phyloP scores from a whole-genome alignment of 2,888 invertebrate genomes.

The Spatulosminthurus flaviceps region DNA sequence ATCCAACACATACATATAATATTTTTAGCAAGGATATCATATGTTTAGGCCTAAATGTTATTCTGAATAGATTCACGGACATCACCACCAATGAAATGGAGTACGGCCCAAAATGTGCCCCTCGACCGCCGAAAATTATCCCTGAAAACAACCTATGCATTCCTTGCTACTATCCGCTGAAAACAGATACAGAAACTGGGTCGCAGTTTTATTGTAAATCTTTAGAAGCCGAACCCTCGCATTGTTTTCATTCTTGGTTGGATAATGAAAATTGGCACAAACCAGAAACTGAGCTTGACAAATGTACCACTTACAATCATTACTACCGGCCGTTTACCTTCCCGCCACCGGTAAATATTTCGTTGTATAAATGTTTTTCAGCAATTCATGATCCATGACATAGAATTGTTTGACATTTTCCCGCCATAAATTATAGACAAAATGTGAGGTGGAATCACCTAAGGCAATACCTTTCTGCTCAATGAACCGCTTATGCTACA shows the following conservation, averaged over 20 bases:
- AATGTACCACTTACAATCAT: constrained; percentile 61
- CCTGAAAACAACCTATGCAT: constrained; percentile 41
- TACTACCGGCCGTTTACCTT: constrained; percentile 53
- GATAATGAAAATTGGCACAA: constrained; percentile 55
- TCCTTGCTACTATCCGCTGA: constrained; percentile 50
- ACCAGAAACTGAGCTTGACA: constrained; percentile 54
- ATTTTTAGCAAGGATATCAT: no score
- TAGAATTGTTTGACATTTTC: neutral
- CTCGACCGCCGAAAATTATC: constrained; percentile 25
- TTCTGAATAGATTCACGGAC: constrained; percentile 43
- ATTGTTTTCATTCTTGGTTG: constrained; percentile 55
- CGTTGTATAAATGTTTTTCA: neutral
- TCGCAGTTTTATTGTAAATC: constrained; percentile 51
- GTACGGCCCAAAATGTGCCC: constrained; percentile 49
- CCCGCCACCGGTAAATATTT: constrained; percentile 38
- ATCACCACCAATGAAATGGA: constrained; percentile 51
- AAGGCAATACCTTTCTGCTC: constrained; percentile 60
- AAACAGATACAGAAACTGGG: constrained; percentile 50
- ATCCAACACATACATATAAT: no score
- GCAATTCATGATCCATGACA: no score
- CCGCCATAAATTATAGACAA: no score
- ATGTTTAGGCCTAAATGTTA: neutral
- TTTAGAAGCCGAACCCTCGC: constrained; percentile 33
- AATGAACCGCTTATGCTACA: constrained; percentile 57
- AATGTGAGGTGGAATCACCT: constrained; percentile 47